These are phyloP conservation scores for Panopea generosa DNA, from an alignment of 2,888 invertebrate genomes.

Conservation along the genomic window DNA sequence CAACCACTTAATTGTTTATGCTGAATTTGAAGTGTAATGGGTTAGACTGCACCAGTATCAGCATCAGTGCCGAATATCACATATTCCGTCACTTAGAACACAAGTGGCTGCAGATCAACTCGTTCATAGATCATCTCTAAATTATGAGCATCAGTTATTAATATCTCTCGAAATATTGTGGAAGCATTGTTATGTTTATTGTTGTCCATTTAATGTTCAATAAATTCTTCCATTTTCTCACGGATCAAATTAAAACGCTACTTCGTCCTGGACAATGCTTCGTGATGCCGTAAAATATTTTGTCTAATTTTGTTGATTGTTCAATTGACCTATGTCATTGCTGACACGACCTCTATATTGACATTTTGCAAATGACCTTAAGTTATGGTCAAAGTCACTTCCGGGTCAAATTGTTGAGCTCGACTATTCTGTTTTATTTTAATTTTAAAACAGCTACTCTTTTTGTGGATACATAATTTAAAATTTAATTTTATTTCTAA, in stretches of 20 bases:
- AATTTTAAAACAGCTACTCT: too few relatives aligned
- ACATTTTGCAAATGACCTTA: slow-evolving; percentile 47
- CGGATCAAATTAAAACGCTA: slow-evolving; percentile 14
- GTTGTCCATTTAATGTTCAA: slow-evolving; percentile 1
- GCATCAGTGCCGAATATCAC: too few relatives aligned
- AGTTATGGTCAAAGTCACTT: slow-evolving; percentile 50
- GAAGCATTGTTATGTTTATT: slow-evolving; percentile 8
- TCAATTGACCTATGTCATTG: slow-evolving; percentile 61
- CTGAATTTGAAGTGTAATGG: too few relatives aligned
- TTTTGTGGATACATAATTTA: too few relatives aligned
- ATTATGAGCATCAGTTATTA: slow-evolving; percentile 13
- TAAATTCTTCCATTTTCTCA: slow-evolving; percentile 14
- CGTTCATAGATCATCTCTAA: background rate
- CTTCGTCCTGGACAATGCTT: slow-evolving; percentile 8
- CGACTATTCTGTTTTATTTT: too few relatives aligned
- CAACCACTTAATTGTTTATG: too few relatives aligned
- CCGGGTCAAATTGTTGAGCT: slow-evolving; percentile 55
- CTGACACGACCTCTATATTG: slow-evolving; percentile 58
- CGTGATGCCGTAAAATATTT: slow-evolving; percentile 56
- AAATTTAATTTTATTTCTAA: too few relatives aligned
- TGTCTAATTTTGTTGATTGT: slow-evolving; percentile 64
- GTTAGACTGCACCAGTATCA: too few relatives aligned
- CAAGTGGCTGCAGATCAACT: too few relatives aligned
- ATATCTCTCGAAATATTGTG: slow-evolving; percentile 11
- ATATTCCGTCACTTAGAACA: too few relatives aligned